These are phyloP conservation scores for Chironex yamaguchii DNA, from an alignment of 30 jellyfish, hydroid and myxozoan species.

Conservation along the genomic window DNA sequence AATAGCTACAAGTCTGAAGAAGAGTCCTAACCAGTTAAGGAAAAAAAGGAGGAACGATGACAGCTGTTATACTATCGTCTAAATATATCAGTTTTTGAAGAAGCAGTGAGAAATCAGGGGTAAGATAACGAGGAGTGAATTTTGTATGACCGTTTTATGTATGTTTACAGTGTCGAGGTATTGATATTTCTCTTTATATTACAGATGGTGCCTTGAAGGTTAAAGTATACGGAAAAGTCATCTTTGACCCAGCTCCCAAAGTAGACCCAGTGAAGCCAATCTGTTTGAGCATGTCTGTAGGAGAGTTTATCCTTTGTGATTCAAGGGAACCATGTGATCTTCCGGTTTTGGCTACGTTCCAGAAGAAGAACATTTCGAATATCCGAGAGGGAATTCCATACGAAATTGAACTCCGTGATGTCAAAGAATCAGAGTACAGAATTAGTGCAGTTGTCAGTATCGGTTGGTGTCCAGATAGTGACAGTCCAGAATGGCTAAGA, in stretches of 20 bases:
- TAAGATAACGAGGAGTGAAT: no score
- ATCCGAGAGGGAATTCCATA: background rate
- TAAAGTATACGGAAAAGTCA: background rate
- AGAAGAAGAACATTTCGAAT: background rate
- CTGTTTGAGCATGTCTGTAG: background rate
- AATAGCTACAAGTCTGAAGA: no score
- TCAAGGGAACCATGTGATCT: background rate
- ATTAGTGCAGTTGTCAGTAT: conserved; percentile 25
- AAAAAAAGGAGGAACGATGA: no score
- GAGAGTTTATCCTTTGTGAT: background rate
- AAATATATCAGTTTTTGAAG: no score
- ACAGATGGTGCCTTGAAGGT: background rate
- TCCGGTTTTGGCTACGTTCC: background rate
- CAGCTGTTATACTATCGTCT: no score
- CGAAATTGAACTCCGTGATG: background rate
- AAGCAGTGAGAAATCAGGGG: no score
- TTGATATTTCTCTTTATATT: no score
- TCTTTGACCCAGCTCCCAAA: background rate
- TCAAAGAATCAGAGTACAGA: background rate
- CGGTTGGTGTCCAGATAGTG: conserved; percentile 56
- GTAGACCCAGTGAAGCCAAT: background rate
- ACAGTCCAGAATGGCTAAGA: conserved; percentile 47
- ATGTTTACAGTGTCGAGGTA: no score
- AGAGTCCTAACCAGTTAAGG: no score
- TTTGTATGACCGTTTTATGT: no score